These are phyloP conservation scores for Drosophila nr. medialis DNA, from an alignment of 2,888 invertebrate genomes.

Conservation along the genomic window DNA sequence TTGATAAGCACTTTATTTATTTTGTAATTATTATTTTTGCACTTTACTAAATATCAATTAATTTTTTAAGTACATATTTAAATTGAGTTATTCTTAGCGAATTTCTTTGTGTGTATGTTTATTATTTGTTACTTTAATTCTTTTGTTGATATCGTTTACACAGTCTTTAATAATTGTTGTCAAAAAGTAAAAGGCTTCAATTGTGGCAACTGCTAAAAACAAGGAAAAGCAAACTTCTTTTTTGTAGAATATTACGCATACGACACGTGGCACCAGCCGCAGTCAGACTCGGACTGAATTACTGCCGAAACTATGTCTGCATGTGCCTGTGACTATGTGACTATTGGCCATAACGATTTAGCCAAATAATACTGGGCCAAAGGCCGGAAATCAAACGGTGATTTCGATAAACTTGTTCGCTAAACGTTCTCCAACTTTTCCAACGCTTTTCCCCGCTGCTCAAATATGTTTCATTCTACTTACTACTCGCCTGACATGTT, in stretches of 20 bases:
- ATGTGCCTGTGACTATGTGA: not conserved
- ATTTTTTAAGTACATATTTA: constrained; percentile 32
- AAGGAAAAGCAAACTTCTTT: not conserved
- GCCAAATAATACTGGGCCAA: constrained; percentile 40
- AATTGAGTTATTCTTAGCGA: constrained; percentile 39
- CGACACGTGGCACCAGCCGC: constrained; percentile 69
- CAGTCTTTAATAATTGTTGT: constrained; percentile 64
- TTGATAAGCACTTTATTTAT: constrained; percentile 64
- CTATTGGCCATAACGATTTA: constrained; percentile 5
- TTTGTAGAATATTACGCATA: constrained; percentile 55
- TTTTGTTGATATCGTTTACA: constrained; percentile 57
- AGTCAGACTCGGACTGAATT: constrained; percentile 58
- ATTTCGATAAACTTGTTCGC: constrained; percentile 54
- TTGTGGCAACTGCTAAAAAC: constrained; percentile 43
- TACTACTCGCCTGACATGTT: constrained; percentile 45
- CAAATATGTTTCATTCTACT: constrained; percentile 7
- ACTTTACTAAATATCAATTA: constrained; percentile 28
- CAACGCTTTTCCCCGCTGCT: constrained; percentile 14
- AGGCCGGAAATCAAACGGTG: constrained; percentile 64
- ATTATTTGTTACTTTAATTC: constrained; percentile 12
- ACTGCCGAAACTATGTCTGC: constrained; percentile 12
- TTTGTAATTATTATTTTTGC: constrained; percentile 28
- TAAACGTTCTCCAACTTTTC: constrained; percentile 23
- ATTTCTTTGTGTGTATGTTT: constrained; percentile 8
- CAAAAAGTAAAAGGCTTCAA: constrained; percentile 63